Conservation (phyloP, 2,888 invertebrate genomes). For the Drosophila leonis region DNA sequence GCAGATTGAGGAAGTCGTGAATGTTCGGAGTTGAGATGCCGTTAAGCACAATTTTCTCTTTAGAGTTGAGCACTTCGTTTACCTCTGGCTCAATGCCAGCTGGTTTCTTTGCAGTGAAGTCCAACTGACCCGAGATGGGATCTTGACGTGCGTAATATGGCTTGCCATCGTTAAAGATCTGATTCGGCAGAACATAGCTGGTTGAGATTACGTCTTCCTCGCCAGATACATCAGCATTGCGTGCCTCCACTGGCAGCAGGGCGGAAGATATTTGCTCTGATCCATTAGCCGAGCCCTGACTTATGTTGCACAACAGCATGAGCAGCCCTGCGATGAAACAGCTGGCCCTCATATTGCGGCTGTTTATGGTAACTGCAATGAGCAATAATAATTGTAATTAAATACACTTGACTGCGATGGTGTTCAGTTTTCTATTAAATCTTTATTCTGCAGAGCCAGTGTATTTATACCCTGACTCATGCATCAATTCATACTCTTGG, state of each 20-base stretch:
- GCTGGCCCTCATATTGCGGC: slow-evolving; percentile 46
- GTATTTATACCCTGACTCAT: no score
- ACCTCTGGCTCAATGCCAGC: slow-evolving; percentile 84
- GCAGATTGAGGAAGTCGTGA: slow-evolving; percentile 89
- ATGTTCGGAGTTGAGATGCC: slow-evolving; percentile 88
- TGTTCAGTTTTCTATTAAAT: no score
- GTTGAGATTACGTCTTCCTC: slow-evolving; percentile 83
- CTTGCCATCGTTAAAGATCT: slow-evolving; percentile 89
- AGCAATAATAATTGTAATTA: background rate
- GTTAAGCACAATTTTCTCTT: slow-evolving; percentile 88
- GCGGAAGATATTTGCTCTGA: slow-evolving; percentile 68
- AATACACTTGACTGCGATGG: no score
- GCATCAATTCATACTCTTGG: no score
- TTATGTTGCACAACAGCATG: slow-evolving; percentile 29
- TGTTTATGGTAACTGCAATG: slow-evolving; percentile 3
- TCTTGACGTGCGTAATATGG: slow-evolving; percentile 90
- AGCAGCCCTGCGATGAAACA: slow-evolving; percentile 42
- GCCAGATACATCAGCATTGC: slow-evolving; percentile 72
- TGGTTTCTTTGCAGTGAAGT: slow-evolving; percentile 87
- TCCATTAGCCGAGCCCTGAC: slow-evolving; percentile 9
- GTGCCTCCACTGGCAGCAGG: slow-evolving; percentile 81
- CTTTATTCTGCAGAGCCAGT: no score
- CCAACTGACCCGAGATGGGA: slow-evolving; percentile 89
- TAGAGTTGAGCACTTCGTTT: slow-evolving; percentile 85
- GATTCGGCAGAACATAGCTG: slow-evolving; percentile 86